Evolutionary conservation across 2,888 invertebrate genomes (phyloP).

Genomic region (Plagodis pulveraria): DNA sequence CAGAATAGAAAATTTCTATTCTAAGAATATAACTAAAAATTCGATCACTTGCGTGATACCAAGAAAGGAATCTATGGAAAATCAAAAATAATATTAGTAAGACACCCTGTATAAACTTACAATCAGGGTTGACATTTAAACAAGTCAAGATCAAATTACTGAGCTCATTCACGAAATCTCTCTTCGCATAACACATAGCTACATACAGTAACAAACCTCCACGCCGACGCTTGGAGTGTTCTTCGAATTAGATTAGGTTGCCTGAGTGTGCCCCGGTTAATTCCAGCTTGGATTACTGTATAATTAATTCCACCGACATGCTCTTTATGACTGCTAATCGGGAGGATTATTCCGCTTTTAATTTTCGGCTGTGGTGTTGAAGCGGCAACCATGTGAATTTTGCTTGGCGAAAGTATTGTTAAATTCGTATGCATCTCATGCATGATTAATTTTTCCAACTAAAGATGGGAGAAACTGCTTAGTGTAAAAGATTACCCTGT

Average conservation of each 20-base stretch:
- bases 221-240: conserved; percentile 22
- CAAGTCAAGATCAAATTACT: conserved; percentile 24
- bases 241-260: conserved; percentile 27
- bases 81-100: too few species aligned
- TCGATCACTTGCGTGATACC: too few species aligned
- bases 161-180: conserved; percentile 21
- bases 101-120: not conserved
- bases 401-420: not conserved
- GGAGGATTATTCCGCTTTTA: conserved; percentile 22
- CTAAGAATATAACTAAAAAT: too few species aligned
- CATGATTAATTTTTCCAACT: too few species aligned
- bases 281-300: conserved; percentile 45
- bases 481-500: too few species aligned
- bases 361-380: conserved; percentile 16
- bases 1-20: too few species aligned
- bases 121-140: conserved; percentile 22
- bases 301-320: conserved; percentile 31
- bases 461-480: too few species aligned
- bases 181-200: conserved; percentile 11
- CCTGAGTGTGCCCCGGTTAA: conserved; percentile 42
- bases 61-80: too few species aligned
- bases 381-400: conserved; percentile 1
- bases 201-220: conserved; percentile 7
- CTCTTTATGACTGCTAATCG: conserved; percentile 32
- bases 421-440: too few species aligned